phyloP scores from a whole-genome alignment of 2,888 invertebrate genomes.

The Criorhina ranunculi region DNA sequence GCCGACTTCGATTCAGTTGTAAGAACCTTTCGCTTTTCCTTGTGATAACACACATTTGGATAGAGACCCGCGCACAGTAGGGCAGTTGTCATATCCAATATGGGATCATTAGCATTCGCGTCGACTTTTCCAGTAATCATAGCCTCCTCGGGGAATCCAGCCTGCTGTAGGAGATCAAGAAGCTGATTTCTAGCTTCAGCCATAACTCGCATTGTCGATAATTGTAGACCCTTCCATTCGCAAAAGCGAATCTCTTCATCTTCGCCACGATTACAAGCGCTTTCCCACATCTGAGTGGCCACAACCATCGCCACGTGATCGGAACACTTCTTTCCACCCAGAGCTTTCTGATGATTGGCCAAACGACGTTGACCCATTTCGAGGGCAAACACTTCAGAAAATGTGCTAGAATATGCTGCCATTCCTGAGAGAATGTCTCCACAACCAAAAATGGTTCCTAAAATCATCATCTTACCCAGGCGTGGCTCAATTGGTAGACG shows the following conservation, averaged over 20 bases:
- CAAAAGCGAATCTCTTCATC: constrained; percentile 94
- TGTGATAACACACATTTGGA: constrained; percentile 98
- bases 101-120: constrained; percentile 90
- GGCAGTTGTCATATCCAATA: constrained; percentile 92
- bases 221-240: constrained; percentile 94
- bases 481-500: constrained; percentile 98
- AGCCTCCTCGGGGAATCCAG: constrained; percentile 96
- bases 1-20: constrained; percentile 98
- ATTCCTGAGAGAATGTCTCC: constrained; percentile 96
- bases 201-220: constrained; percentile 95
- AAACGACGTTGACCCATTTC: constrained; percentile 91
- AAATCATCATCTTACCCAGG: constrained; percentile 98
- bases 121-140: constrained; percentile 91
- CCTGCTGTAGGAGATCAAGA: constrained; percentile 88
- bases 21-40: constrained; percentile 97
- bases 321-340: constrained; percentile 94
- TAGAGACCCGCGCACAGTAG: constrained; percentile 96
- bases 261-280: constrained; percentile 88
- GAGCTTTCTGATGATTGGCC: constrained; percentile 92
- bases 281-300: constrained; percentile 94
- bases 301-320: constrained; percentile 98
- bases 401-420: constrained; percentile 97
- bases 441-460: constrained; percentile 95
- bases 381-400: constrained; percentile 96
- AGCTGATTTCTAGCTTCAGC: constrained; percentile 94